These are phyloP conservation scores for Glareola pratincola DNA, from an alignment of 2,113 vertebrate species.

Conservation along the genomic window DNA sequence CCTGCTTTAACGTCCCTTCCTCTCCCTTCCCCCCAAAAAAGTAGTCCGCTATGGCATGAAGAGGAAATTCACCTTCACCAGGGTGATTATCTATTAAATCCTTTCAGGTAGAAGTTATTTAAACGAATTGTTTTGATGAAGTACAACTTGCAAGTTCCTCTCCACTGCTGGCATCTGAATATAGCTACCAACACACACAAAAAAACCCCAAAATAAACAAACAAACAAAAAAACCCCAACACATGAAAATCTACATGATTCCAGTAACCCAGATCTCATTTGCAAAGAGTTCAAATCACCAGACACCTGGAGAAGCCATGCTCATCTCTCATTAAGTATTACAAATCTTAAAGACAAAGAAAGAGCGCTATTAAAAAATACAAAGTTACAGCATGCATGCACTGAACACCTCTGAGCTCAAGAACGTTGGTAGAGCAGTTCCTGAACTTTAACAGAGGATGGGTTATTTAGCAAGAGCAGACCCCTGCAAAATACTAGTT, in stretches of 20 bases:
- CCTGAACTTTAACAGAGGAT: neutral
- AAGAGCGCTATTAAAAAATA: neutral
- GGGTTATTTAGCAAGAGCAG: neutral
- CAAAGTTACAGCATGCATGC: neutral
- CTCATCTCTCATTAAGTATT: neutral
- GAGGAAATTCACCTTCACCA: neutral
- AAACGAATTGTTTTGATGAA: neutral
- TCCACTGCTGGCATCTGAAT: neutral
- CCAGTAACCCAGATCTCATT: neutral
- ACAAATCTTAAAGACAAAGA: neutral
- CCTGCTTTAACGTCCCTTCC: neutral
- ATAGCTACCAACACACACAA: neutral
- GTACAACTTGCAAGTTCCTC: neutral
- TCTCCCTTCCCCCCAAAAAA: neutral
- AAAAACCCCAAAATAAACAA: too few relatives aligned
- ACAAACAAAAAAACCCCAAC: neutral
- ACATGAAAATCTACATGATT: neutral
- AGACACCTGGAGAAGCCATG: neutral
- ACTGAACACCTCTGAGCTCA: neutral
- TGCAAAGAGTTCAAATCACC: neutral
- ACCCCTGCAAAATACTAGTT: neutral
- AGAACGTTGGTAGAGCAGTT: neutral
- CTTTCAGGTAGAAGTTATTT: neutral
- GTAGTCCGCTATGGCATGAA: neutral
- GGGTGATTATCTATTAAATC: neutral